Evolutionary conservation across 1,140 invertebrate species (phyloP), one percentile per base, ranked within the genome.

Genomic region (Brachionus manjavacas): DNA sequence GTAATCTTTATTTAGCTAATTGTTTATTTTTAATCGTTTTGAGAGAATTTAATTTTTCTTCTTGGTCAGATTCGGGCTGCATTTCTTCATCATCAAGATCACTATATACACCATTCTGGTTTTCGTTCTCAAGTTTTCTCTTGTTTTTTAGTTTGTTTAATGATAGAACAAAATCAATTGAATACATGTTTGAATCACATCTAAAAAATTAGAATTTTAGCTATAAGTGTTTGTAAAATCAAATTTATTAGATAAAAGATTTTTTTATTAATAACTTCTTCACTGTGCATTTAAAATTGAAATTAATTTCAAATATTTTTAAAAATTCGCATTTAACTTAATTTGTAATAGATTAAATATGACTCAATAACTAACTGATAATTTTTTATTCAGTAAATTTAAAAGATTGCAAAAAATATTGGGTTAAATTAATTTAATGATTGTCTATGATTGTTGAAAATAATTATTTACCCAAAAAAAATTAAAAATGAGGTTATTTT

Each of bases 121-220:
- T 64, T 43, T 35, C 25, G 25, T 20, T 60, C 8, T 46, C 49
- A 14, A 81, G 20, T 76, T 76, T 76, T 64, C 79, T 81, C 23
- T 81, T 81, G 11, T 68, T 60, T 23, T 81, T 81, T 14, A 81
- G 9, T 81, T 81, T 81, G 28, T 20, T 68, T 12, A 81, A 43
- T 25, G 79, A 64, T 16, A 81, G 12, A 11, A 81, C 35, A 64
- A 43, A 81, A 35, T 81, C 79, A n/a, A 81, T 81, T 46, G 79
- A 81, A 81, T 81, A 81, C 41, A 64, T 81, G 25, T 81, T 81
- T 4, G 79, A 81, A 64, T 81, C 64, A 68, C 79, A 81, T 81
- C 79, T 81, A 8, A 31, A 49, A 76, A 76, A 49, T 35, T 6
- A 35, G 28, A 35, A 7, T 35, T 7, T 35, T 35, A 35, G 31